Percentiles rank a stretch among this genome's conserved stretches.
These are phyloP conservation scores for Drepana arcuata DNA, from an alignment of 1,140 invertebrate genomes.

Conservation along the genomic window DNA sequence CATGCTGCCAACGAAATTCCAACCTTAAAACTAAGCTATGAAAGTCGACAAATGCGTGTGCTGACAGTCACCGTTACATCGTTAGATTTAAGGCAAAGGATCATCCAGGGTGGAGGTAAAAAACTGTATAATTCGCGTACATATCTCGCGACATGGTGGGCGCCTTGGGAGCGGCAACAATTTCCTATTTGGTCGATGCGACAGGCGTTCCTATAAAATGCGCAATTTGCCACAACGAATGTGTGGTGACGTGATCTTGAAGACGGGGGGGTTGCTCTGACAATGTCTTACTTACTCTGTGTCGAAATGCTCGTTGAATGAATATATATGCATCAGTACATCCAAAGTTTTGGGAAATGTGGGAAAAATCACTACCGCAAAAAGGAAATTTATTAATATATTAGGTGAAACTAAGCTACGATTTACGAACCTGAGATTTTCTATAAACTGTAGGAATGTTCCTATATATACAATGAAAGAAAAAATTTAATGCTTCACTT, in stretches of 20 bases:
- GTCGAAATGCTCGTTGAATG: constrained; percentile 2
- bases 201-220: constrained; percentile 34
- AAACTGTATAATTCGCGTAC: constrained; percentile 58
- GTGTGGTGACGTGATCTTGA: constrained; percentile 26
- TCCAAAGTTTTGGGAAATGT: too few relatives aligned
- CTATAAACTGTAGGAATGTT: too few relatives aligned
- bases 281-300: constrained; percentile 9
- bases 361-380: too few relatives aligned
- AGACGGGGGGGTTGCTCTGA: constrained; percentile 13
- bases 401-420: too few relatives aligned
- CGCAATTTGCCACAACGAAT: constrained; percentile 33
- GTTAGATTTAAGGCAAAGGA: constrained; percentile 16
- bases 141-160: constrained; percentile 43
- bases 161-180: constrained; percentile 45
- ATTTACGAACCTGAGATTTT: too few relatives aligned
- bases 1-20: constrained; percentile 1
- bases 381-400: too few relatives aligned
- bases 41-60: constrained; percentile 5
- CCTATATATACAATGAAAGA: too few relatives aligned
- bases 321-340: too few relatives aligned
- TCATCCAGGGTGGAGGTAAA: constrained; percentile 41
- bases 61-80: constrained; percentile 21
- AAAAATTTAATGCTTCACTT: too few relatives aligned
- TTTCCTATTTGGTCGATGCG: constrained; percentile 46
- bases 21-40: constrained; percentile 9